phyloP scores from a whole-genome alignment of 37 sponge, comb jelly and placozoan species.

The Amphimedon queenslandica region DNA sequence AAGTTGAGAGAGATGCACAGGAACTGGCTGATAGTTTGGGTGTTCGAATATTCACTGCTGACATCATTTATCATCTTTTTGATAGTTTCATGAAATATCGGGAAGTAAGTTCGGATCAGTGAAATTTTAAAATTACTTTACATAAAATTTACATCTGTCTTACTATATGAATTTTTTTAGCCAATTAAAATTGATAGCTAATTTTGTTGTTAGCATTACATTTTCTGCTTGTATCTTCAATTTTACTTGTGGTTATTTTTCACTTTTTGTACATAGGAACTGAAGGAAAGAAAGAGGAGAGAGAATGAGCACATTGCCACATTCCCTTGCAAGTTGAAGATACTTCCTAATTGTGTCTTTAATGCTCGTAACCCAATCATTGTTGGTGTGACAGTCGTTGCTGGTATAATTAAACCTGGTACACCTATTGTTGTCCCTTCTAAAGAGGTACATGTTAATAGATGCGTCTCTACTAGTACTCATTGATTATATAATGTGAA shows the following conservation, averaged over 20 bases:
- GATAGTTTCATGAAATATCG: conserved; percentile 92
- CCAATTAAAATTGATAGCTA: too few relatives aligned
- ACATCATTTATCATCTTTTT: conserved; percentile 99
- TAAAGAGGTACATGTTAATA: too few relatives aligned
- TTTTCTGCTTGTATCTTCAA: neutral
- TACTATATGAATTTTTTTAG: too few relatives aligned
- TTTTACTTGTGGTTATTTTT: conserved; percentile 7
- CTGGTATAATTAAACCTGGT: conserved; percentile 70
- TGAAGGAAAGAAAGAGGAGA: conserved; percentile 61
- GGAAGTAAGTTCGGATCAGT: conserved; percentile 38
- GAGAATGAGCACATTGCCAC: conserved; percentile 84
- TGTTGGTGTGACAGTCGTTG: conserved; percentile 90
- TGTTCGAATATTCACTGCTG: conserved; percentile 93
- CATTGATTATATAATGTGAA: neutral
- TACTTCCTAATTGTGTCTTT: conserved; percentile 92
- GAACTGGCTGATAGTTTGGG: conserved; percentile 91
- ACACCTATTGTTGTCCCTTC: conserved; percentile 80
- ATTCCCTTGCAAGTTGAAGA: conserved; percentile 90
- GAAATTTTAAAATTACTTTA: too few relatives aligned
- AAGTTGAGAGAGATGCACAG: conserved; percentile 93
- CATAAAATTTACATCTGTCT: too few relatives aligned
- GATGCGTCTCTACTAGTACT: conserved; percentile 33
- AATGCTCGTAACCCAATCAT: conserved; percentile 98
- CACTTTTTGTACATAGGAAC: conserved; percentile 61
- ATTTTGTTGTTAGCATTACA: too few relatives aligned